Conservation (phyloP, 2,113 vertebrate genomes). For the Gymnocephalus cernua region DNA sequence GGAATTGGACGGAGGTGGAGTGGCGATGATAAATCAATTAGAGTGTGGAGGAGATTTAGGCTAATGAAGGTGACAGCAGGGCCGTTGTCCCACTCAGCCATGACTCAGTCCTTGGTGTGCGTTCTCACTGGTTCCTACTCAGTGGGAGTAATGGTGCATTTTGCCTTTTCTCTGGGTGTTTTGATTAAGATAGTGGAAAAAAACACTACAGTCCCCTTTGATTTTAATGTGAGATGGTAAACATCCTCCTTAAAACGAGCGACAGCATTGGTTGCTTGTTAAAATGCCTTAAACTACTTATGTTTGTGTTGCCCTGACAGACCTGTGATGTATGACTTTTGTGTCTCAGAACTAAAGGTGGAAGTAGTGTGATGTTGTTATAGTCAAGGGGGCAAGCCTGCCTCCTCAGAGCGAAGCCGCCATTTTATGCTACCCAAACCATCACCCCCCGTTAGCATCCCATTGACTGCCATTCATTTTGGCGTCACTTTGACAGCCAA, state of each 20-base stretch:
- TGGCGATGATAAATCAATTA: constrained; percentile 77
- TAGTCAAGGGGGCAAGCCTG: too few relatives aligned
- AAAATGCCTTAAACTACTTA: background rate
- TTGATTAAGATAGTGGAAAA: background rate
- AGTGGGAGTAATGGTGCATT: background rate
- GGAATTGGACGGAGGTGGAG: constrained; percentile 49
- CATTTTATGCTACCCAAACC: too few relatives aligned
- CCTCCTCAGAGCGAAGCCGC: too few relatives aligned
- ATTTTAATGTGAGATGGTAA: background rate
- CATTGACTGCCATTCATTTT: too few relatives aligned
- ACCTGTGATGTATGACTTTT: too few relatives aligned
- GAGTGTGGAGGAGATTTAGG: constrained; percentile 55
- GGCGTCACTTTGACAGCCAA: too few relatives aligned
- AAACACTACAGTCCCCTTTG: background rate
- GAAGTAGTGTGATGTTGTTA: too few relatives aligned
- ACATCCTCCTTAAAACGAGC: background rate
- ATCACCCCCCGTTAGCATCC: too few relatives aligned
- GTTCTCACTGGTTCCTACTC: constrained; percentile 15
- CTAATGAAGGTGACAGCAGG: constrained; percentile 70
- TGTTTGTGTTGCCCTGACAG: too few relatives aligned
- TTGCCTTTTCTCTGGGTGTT: background rate
- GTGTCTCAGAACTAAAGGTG: too few relatives aligned
- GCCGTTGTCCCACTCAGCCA: constrained; percentile 51
- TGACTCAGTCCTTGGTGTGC: constrained; percentile 50
- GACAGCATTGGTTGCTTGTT: background rate